Conservation (phyloP, 1,140 invertebrate species). For the Halictus rubicundus region DNA sequence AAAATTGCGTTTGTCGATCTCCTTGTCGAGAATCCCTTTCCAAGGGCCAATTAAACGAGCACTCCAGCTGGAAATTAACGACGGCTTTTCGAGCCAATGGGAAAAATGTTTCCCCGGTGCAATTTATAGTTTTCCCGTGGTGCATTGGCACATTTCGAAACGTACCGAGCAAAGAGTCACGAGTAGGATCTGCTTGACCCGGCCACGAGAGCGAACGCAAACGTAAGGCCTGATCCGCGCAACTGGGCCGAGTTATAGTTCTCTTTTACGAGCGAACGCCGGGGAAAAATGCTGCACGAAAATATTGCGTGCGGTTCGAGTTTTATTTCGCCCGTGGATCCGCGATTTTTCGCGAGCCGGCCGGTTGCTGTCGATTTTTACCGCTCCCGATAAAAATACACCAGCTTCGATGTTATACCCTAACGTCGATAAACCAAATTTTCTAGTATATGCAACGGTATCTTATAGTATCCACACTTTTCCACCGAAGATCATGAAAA, state of each 20-base stretch:
- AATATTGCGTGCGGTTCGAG: neutral
- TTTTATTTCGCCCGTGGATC: neutral
- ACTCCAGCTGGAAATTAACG: neutral
- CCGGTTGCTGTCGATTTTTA: neutral
- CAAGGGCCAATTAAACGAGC: neutral
- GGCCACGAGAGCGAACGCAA: neutral
- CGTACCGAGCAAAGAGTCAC: neutral
- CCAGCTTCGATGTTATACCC: neutral
- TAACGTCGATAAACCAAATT: too few relatives aligned
- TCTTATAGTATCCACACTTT: too few relatives aligned
- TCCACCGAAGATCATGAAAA: too few relatives aligned
- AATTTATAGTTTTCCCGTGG: neutral
- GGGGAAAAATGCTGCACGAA: neutral
- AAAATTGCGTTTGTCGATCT: too few relatives aligned
- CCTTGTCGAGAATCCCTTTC: too few relatives aligned
- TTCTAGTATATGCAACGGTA: too few relatives aligned
- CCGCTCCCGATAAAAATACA: neutral
- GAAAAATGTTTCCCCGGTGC: neutral
- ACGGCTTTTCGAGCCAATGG: neutral
- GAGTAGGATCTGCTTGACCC: neutral
- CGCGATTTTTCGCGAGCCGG: neutral
- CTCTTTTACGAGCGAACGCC: neutral
- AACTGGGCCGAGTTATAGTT: conserved; percentile 2
- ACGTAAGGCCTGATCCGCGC: conserved; percentile 5
- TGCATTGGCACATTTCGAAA: neutral